Conservation (phyloP, 1,140 invertebrate genomes). For the Aculops lycopersici region DNA sequence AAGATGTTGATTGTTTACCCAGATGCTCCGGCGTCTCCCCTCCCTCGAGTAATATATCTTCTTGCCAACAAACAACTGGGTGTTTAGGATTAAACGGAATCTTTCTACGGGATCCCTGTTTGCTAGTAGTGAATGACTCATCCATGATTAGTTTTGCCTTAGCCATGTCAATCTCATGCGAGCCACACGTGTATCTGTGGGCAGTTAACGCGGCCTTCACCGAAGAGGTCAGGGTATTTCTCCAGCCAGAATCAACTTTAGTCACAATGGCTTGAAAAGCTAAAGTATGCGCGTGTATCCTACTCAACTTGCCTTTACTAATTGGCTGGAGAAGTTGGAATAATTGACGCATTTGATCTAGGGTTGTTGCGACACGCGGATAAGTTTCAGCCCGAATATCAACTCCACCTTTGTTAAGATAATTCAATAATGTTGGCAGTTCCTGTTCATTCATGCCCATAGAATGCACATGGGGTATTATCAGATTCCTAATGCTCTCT, state of each 20-base stretch:
- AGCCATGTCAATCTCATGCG: constrained; percentile 28
- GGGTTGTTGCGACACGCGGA: constrained; percentile 37
- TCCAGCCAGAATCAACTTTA: constrained; percentile 30
- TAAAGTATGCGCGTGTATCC: constrained; percentile 53
- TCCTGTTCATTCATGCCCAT: constrained; percentile 67
- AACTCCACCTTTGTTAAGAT: constrained; percentile 31
- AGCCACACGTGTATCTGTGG: constrained; percentile 50
- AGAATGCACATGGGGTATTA: constrained; percentile 45
- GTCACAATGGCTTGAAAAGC: constrained; percentile 54
- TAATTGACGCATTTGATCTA: constrained; percentile 42
- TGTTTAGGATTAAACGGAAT: constrained; percentile 25
- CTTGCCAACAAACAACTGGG: constrained; percentile 52
- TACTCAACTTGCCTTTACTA: constrained; percentile 25
- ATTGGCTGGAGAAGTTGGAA: constrained; percentile 9
- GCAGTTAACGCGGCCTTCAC: constrained; percentile 53
- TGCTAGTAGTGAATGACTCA: constrained; percentile 43
- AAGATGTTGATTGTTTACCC: constrained; percentile 14
- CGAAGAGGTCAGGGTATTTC: constrained; percentile 36
- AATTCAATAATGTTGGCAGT: constrained; percentile 36
- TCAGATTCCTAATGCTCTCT: constrained; percentile 26
- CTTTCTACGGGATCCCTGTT: constrained; percentile 18
- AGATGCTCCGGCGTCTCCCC: no score
- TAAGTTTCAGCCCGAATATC: constrained; percentile 39
- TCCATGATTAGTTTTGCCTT: constrained; percentile 37
- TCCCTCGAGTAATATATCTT: constrained; percentile 16